These are phyloP conservation scores for Petrocephalus zakoni DNA, from an alignment of 2,113 vertebrate species.

Conservation along the genomic window DNA sequence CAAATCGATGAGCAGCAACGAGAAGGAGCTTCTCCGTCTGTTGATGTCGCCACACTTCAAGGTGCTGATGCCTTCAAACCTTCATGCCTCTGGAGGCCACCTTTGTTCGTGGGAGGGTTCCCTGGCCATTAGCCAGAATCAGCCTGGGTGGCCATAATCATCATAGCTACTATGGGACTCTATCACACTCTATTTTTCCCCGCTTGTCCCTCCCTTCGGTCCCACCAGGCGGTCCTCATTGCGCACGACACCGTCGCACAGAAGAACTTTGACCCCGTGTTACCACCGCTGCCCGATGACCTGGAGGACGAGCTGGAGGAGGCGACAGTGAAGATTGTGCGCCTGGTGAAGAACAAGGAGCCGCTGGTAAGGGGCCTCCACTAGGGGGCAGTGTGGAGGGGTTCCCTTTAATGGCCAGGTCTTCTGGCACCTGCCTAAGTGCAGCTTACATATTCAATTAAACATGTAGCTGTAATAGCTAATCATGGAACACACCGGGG, in stretches of 20 bases:
- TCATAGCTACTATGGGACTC: background rate
- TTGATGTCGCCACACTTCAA: slow-evolving; percentile 85
- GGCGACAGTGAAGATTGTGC: slow-evolving; percentile 93
- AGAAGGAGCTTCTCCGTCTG: slow-evolving; percentile 82
- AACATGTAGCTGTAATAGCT: background rate
- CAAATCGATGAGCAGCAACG: slow-evolving; percentile 74
- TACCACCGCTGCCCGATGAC: slow-evolving; percentile 85
- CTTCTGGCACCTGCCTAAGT: background rate
- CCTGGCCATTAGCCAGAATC: background rate
- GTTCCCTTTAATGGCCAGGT: background rate
- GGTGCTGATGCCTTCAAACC: slow-evolving; percentile 51
- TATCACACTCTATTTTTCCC: background rate
- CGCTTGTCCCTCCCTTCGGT: background rate
- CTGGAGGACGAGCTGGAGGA: slow-evolving; percentile 88
- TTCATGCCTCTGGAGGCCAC: background rate
- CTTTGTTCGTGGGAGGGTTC: background rate
- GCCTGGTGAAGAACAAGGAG: slow-evolving; percentile 94
- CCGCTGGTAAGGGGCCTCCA: slow-evolving; percentile 70
- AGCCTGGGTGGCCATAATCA: background rate
- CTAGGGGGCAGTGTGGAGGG: background rate
- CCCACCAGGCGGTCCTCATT: slow-evolving; percentile 77
- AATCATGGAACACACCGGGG: background rate
- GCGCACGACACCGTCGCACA: slow-evolving; percentile 92
- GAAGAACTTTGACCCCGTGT: slow-evolving; percentile 92
- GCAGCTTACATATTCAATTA: background rate